Evolutionary conservation across 2,888 invertebrate species (phyloP).

Genomic region (Taphrorychus bicolor): DNA sequence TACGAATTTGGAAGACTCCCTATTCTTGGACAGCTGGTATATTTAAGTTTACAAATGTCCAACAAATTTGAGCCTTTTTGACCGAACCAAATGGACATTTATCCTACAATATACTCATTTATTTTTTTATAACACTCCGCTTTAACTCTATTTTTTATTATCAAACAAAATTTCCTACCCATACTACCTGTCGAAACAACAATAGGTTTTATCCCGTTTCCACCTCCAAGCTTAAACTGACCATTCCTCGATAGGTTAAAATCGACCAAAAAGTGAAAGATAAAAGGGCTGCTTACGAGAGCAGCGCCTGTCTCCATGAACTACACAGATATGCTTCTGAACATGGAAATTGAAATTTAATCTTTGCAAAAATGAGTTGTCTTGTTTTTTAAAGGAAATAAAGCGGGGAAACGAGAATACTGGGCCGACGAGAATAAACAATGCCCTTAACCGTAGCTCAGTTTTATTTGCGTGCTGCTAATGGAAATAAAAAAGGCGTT

Average conservation of each 20-base stretch:
- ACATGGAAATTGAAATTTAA: constrained; percentile 12
- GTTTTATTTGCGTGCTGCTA: constrained; percentile 20
- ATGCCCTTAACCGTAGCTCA: constrained; percentile 13
- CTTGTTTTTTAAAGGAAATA: constrained; percentile 13
- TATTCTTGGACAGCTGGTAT: too few relatives aligned
- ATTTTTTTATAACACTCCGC: too few relatives aligned
- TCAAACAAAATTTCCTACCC: too few relatives aligned
- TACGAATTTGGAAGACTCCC: too few relatives aligned
- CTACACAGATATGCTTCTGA: background rate
- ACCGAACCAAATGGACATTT: too few relatives aligned
- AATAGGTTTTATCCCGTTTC: too few relatives aligned
- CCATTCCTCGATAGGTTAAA: background rate
- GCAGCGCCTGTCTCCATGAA: background rate
- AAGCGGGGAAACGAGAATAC: constrained; percentile 16
- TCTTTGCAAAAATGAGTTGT: constrained; percentile 9
- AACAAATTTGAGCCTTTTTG: too few relatives aligned
- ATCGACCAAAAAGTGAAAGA: background rate
- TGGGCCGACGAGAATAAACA: constrained; percentile 16
- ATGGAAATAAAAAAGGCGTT: constrained; percentile 13
- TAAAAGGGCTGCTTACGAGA: background rate
- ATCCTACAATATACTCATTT: too few relatives aligned
- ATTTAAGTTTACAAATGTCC: too few relatives aligned
- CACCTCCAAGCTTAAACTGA: background rate
- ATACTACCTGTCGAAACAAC: too few relatives aligned
- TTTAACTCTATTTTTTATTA: too few relatives aligned